phyloP scores from a whole-genome alignment of 2,113 vertebrate species.

The Pachycephala philippinensis region DNA sequence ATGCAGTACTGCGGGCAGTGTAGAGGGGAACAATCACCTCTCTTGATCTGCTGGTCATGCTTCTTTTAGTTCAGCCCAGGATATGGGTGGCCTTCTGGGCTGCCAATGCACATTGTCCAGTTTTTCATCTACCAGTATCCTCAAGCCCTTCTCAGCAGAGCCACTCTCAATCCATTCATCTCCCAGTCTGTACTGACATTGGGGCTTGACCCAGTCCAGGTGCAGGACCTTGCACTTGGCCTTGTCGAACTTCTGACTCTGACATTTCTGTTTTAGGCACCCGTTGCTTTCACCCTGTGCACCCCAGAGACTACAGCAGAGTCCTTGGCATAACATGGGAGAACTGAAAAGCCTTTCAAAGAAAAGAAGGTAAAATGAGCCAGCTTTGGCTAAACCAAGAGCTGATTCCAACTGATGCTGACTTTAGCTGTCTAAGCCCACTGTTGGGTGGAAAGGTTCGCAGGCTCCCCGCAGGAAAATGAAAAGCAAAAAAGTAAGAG shows the following conservation, averaged over 20 bases:
- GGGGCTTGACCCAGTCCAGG: background rate
- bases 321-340: background rate
- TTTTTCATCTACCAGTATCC: background rate
- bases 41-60: background rate
- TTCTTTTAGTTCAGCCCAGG: background rate
- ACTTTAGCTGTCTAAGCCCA: background rate
- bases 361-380: background rate
- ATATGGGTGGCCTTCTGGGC: background rate
- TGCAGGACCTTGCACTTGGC: background rate
- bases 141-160: background rate
- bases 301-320: background rate
- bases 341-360: background rate
- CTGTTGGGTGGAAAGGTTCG: background rate
- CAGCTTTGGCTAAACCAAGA: background rate
- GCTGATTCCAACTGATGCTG: background rate
- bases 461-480: background rate
- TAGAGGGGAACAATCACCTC: background rate
- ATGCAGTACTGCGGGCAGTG: background rate
- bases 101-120: background rate
- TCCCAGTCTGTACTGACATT: background rate
- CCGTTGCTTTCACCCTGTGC: fast-evolving
- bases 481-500: background rate
- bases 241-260: background rate
- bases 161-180: background rate
- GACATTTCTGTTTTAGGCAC: background rate